Evolutionary conservation across 2,888 invertebrate species (phyloP).

Genomic region (Macropis europaea): DNA sequence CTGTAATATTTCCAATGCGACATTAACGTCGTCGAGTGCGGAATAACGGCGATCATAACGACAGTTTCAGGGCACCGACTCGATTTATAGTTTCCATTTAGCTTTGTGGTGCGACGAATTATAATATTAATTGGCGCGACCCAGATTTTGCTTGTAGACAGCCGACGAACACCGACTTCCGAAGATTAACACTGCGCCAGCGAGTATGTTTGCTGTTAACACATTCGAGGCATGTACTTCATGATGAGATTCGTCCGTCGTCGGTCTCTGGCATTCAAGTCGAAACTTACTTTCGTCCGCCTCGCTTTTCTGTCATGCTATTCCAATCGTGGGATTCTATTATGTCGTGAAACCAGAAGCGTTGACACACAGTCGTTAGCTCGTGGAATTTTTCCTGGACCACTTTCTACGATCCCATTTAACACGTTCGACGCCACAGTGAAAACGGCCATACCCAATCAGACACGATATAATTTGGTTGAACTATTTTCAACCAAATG

Average conservation of each 20-base stretch:
- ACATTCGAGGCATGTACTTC: constrained; percentile 9
- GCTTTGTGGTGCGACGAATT: constrained; percentile 14
- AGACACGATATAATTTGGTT: no score
- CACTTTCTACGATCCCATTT: no score
- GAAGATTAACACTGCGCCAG: constrained; percentile 16
- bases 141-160: constrained; percentile 30
- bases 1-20: constrained; percentile 36
- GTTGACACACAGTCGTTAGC: no score
- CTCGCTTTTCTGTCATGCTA: background rate
- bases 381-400: no score
- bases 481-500: no score
- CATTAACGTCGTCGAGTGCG: constrained; percentile 24
- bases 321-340: background rate
- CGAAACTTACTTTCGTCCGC: background rate
- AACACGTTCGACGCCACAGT: no score
- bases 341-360: no score
- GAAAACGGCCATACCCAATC: no score
- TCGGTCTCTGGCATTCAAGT: background rate
- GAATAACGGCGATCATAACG: constrained; percentile 33
- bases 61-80: background rate
- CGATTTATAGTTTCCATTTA: constrained; percentile 37
- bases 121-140: constrained; percentile 43
- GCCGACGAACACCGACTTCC: constrained; percentile 8
- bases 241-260: background rate
- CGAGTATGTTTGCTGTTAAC: constrained; percentile 21